These are phyloP conservation scores for Andrena cerasifolii DNA, from an alignment of 1,140 invertebrate species.

Conservation along the genomic window DNA sequence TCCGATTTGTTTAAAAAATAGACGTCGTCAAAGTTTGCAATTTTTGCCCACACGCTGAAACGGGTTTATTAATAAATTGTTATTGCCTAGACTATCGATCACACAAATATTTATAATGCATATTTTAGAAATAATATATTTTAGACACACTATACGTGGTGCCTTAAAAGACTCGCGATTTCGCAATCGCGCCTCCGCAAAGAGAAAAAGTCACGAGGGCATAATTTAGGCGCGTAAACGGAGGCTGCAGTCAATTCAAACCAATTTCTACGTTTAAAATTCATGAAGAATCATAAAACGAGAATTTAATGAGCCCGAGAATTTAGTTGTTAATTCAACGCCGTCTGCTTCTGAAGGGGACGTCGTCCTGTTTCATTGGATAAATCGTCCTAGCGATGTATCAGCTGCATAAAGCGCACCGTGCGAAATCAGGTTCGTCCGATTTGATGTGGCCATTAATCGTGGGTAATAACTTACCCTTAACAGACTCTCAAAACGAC, in stretches of 20 bases:
- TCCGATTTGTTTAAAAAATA: too few species aligned
- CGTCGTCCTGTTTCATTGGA: background rate
- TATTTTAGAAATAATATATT: too few species aligned
- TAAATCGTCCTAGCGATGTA: background rate
- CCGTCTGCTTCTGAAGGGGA: background rate
- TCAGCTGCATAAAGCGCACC: slow-evolving; percentile 16
- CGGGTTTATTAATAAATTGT: too few species aligned
- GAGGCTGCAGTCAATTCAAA: background rate
- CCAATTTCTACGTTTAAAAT: background rate
- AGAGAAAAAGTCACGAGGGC: background rate
- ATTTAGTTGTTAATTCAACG: slow-evolving; percentile 21
- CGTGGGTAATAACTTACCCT: slow-evolving; percentile 11
- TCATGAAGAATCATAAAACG: background rate
- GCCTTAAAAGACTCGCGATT: too few species aligned
- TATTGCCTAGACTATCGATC: too few species aligned
- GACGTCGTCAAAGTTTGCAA: too few species aligned
- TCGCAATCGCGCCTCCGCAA: too few species aligned
- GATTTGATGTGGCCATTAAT: slow-evolving; percentile 39
- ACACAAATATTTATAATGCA: too few species aligned
- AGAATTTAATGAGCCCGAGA: slow-evolving; percentile 10
- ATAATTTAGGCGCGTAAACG: background rate
- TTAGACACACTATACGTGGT: too few species aligned
- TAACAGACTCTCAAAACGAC: slow-evolving; percentile 38
- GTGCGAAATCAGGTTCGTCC: slow-evolving; percentile 12
- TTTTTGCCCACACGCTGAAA: too few species aligned